These are phyloP conservation scores for Adelosebastes latens DNA, from an alignment of 2,797 vertebrate genomes.

Conservation along the genomic window DNA sequence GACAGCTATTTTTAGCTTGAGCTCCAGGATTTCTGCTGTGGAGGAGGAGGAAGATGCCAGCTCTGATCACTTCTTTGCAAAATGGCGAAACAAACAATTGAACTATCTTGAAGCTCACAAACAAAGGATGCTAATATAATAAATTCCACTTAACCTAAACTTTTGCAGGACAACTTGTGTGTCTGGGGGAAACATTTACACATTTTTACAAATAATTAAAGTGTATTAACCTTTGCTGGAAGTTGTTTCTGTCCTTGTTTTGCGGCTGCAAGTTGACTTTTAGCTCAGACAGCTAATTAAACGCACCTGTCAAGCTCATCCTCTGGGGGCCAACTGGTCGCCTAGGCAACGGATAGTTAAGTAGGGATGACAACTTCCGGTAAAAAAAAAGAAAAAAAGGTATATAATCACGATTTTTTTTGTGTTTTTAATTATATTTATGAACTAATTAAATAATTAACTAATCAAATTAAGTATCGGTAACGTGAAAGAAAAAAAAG, in stretches of 20 bases:
- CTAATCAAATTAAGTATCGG: not conserved
- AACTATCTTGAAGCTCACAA: not conserved
- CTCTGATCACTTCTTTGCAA: not conserved
- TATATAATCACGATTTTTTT: not conserved
- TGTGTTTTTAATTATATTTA: not conserved
- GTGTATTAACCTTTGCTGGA: not conserved
- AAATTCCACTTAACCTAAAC: not conserved
- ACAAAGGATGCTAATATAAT: too few species aligned
- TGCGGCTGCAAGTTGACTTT: slow-evolving; percentile 22
- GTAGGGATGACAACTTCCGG: not conserved
- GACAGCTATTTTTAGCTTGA: not conserved
- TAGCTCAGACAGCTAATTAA: slow-evolving; percentile 52
- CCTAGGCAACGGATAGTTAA: slow-evolving; percentile 32
- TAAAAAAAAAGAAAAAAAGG: not conserved
- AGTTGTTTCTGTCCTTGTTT: slow-evolving; percentile 13
- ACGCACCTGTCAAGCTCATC: slow-evolving; percentile 62
- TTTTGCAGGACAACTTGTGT: too few species aligned
- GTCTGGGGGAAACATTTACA: not conserved
- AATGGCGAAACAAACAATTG: not conserved
- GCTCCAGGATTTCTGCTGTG: not conserved
- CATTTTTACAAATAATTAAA: not conserved
- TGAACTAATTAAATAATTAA: not conserved
- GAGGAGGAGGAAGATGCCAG: not conserved
- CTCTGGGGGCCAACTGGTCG: slow-evolving; percentile 25
- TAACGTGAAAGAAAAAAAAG: not conserved